Conservation (phyloP, 2,888 invertebrate species). For the Melieria crassipennis region DNA sequence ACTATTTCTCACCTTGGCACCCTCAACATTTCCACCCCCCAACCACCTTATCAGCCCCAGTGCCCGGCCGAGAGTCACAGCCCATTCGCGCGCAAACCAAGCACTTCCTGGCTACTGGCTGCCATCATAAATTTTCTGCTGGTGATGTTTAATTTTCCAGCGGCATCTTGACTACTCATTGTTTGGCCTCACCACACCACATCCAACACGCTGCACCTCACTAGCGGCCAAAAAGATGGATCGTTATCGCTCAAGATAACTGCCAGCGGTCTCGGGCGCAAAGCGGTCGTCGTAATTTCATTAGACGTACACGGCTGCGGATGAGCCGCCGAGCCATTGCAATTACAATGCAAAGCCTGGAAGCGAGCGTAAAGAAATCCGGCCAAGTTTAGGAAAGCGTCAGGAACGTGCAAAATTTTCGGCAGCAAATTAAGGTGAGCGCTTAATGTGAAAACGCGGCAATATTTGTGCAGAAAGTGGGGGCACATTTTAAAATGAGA, state of each 20-base stretch:
- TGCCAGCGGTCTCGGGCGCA: conserved; percentile 32
- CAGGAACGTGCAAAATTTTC: conserved; percentile 9
- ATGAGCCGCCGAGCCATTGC: not conserved
- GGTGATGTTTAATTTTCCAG: conserved; percentile 60
- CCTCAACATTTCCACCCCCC: too few relatives aligned
- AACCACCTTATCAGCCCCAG: too few relatives aligned
- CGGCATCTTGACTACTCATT: conserved; percentile 51
- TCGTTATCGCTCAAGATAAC: conserved; percentile 64
- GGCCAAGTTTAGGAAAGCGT: not conserved
- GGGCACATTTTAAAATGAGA: conserved; percentile 2
- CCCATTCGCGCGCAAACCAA: conserved; percentile 7
- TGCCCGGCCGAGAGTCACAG: too few relatives aligned
- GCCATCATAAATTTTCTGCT: conserved; percentile 57
- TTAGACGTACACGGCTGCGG: not conserved
- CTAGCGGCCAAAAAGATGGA: conserved; percentile 55
- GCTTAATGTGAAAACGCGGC: not conserved
- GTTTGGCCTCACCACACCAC: conserved; percentile 3
- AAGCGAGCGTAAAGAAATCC: conserved; percentile 18
- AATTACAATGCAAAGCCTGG: conserved; percentile 19
- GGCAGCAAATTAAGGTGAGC: conserved; percentile 17
- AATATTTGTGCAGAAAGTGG: too few relatives aligned
- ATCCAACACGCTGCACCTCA: not conserved
- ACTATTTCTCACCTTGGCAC: too few relatives aligned
- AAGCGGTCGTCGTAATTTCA: conserved; percentile 16
- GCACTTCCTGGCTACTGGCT: conserved; percentile 43